These are phyloP conservation scores for Scaptomyza flava DNA, from an alignment of 2,888 invertebrate species.

Conservation along the genomic window DNA sequence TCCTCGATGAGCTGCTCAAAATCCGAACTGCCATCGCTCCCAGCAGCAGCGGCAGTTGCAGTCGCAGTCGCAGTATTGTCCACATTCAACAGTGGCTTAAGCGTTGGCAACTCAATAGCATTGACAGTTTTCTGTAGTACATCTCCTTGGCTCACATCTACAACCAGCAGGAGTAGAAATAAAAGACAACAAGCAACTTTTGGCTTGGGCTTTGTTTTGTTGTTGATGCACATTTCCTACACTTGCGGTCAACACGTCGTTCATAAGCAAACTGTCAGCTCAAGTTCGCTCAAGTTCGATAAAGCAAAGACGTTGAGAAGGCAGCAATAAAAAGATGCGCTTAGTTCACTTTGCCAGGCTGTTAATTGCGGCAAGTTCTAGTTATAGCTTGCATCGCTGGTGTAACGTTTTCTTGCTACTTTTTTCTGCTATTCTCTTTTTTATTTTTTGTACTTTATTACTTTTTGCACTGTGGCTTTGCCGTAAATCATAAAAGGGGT, in stretches of 20 bases:
- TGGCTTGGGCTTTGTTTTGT: conserved; percentile 11
- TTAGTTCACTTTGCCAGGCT: conserved; percentile 40
- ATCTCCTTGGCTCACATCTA: conserved; percentile 27
- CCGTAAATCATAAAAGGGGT: background rate
- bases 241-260: conserved; percentile 59
- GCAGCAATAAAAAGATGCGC: conserved; percentile 25
- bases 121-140: conserved; percentile 37
- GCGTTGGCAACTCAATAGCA: conserved; percentile 41
- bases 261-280: conserved; percentile 61
- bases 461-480: conserved; percentile 59
- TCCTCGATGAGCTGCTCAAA: conserved; percentile 64
- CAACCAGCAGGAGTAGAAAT: conserved; percentile 10
- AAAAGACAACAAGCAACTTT: conserved; percentile 20
- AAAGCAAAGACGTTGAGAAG: conserved; percentile 22
- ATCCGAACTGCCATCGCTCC: conserved; percentile 27
- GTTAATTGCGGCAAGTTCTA: conserved; percentile 61
- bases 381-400: conserved; percentile 18
- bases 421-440: conserved; percentile 38
- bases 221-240: conserved; percentile 56
- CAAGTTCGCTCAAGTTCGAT: too few species aligned
- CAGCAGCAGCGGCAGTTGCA: conserved; percentile 6
- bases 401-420: conserved; percentile 36
- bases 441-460: conserved; percentile 61
- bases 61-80: conserved; percentile 5
- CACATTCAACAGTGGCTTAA: conserved; percentile 14